These are phyloP conservation scores for Torymus aiolomorphi DNA, from an alignment of 2,888 invertebrate species.

Conservation along the genomic window DNA sequence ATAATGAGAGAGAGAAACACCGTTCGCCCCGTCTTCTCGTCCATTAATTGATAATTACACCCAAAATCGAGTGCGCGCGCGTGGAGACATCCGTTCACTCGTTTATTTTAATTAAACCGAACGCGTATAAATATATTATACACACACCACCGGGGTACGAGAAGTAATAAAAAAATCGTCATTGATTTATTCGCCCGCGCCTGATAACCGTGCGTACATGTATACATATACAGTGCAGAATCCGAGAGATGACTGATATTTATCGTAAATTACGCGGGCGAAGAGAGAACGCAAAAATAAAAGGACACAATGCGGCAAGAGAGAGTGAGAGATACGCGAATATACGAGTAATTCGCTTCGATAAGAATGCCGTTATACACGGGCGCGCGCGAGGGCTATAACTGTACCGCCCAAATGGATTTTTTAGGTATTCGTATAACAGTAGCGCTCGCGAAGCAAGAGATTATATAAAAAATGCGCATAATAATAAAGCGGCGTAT, in stretches of 20 bases:
- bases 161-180: neutral
- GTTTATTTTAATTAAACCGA: too few species aligned
- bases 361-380: constrained; percentile 54
- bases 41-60: too few species aligned
- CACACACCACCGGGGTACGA: too few species aligned
- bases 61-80: too few species aligned
- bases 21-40: too few species aligned
- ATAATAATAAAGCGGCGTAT: too few species aligned
- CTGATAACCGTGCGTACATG: constrained; percentile 14
- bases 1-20: too few species aligned
- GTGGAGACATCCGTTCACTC: too few species aligned
- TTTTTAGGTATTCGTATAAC: constrained; percentile 54
- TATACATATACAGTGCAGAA: constrained; percentile 13
- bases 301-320: constrained; percentile 27
- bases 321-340: neutral
- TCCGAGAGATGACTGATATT: constrained; percentile 28
- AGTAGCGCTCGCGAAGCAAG: neutral
- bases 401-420: constrained; percentile 55
- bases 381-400: neutral
- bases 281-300: neutral
- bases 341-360: constrained; percentile 50
- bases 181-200: constrained; percentile 25
- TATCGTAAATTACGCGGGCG: constrained; percentile 21
- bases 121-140: too few species aligned
- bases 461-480: constrained; percentile 41